Base-by-base conservation (phyloP, 1,140 invertebrate species). In the Epicauta chinensis region DNA sequence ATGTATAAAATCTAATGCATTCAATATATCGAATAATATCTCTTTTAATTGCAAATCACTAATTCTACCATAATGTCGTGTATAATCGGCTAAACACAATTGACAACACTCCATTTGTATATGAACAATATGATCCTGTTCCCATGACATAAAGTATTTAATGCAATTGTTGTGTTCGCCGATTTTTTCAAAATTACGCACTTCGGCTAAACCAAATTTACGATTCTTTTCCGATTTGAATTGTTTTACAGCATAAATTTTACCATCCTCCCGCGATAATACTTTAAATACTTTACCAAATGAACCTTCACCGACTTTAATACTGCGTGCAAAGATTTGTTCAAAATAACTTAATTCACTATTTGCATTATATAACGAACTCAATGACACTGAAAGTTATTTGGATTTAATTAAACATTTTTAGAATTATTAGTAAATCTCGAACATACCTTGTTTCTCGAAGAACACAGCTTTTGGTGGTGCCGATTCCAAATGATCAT, bases 281-380 rank as follows among this genome's bases (percentile, higher is more conserved):
- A 81, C 84, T 67, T 81, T 79, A 59, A 78, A 87, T 0, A 87
- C 86, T 61, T 84, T 79, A 36, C 86, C 86, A 74, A 87, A 89
- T 3, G 82, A 86, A 10, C 86, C 86, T 61, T 78, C 77, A 17
- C 86, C 86, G 34, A 89, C 73, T 59, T 78, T 77, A 14, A 71
- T 68, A 32, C 80, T 66, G 23, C 81, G 73, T 23, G 75, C 67
- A 67, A 86, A 89, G 59, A 81, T 81, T 64, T 86, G 82, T 31
- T 84, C 75, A 59, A 86, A 76, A 55, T 79, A 80, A 3, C 73
- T 43, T 4, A 10, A 16, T 7, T 39, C 16, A 45, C 15, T 53
- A 3, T 58, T 51, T 35, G 62, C 62, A 23, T 60, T 58, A 6
- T 59, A 62, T 16, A 52, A 15, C 34, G 51, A 41, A 47, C 58